Base-by-base conservation (phyloP, 2,888 invertebrate genomes). In the Tetheella fluctuosa region DNA sequence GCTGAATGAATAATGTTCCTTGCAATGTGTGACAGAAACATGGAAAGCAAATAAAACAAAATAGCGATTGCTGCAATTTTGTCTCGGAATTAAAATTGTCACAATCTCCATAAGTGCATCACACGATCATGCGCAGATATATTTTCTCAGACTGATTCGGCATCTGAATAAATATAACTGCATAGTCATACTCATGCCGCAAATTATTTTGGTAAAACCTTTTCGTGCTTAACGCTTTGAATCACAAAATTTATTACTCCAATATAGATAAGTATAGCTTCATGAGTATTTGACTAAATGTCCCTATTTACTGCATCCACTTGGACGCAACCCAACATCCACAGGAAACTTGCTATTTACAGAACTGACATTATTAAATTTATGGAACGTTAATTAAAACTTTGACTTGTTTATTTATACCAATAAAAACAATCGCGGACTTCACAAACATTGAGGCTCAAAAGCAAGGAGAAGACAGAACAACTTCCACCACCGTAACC, bases 261-360 rank as follows among this genome's bases (percentile, higher is more conserved):
- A 65, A 58, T 63, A 30, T 30, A 30, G 66, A 62, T 69, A 61
- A 70, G 74, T 57, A 85, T 84, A 84, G 82, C 84, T 76, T 73
- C 77, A 83, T 79, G 80, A 85, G 85, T 81, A 77, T 79, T 82
- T 74, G 74, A 83, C 79, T 76, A 77, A 79, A 82, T 74, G 73
- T 80, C 79, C 88, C 86, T 90, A 87, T 80, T 74, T 81, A 83
- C 80, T 84, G 83, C 83, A 85, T 81, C 81, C 80, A 88, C 89
- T 90, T 91, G 91, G 90, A 91, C 91, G 80, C 90, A 91, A 90
- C 89, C 87, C 90, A 90, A 91, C 84, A 81, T 81, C 74, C 74
- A 76, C 73, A 62, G 64, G 70, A 73, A 59, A 63, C 42, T 55
- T 59, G 42, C 64, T 71, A 74, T 74, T 79, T 73, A 20, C 15